Evolutionary conservation across 92 coral and sea anemone species (phyloP), one percentile per base, ranked within the genome.

Genomic region (Epizoanthus illoricatus): DNA sequence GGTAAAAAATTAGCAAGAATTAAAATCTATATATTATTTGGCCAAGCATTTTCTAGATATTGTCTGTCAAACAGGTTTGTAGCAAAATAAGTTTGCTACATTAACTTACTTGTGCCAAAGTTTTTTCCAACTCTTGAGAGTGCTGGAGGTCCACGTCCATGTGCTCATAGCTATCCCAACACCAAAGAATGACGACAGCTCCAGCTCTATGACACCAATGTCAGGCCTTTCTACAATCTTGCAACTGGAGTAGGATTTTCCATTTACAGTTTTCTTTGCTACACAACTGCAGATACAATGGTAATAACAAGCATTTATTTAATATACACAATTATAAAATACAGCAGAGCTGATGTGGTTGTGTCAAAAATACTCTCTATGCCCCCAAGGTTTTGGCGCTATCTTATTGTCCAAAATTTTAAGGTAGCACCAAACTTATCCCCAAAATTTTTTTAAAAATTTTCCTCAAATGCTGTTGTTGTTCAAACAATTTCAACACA

Each of bases 71-170:
- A 18, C 7, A n/a, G 41, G 43, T 24, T 23, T 42, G 64, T 24
- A n/a, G 24, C 20, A 16, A 20, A 21, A 21, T 15, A 65, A 28
- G 17, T 3, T 10, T 3, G 43, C 33, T n/a, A 4, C 60, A 40
- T 47, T 17, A 66, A 70, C 84, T 75, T 74, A 97, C 99, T 97
- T 97, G 81, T 88, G 93, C 99, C 99, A 97, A 71, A 92, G 82
- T 74, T 88, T 91, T 80, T 94, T 94, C 99, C 99, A 97, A 81
- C 88, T 93, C 71, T 90, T 92, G 36, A 97, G 89, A 28, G 93
- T 97, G 67, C 90, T 93, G 12, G 99, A 97, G 11, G 99, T 97
- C 99, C 99, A 97, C 1, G 98, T 97, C 98, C 98, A 97, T 39
- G 96, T 90, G 57, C 98, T 93, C 99, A 97, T 97, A 2, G 99